phyloP scores from a whole-genome alignment of 2,888 invertebrate species.

The Andrena camellia region DNA sequence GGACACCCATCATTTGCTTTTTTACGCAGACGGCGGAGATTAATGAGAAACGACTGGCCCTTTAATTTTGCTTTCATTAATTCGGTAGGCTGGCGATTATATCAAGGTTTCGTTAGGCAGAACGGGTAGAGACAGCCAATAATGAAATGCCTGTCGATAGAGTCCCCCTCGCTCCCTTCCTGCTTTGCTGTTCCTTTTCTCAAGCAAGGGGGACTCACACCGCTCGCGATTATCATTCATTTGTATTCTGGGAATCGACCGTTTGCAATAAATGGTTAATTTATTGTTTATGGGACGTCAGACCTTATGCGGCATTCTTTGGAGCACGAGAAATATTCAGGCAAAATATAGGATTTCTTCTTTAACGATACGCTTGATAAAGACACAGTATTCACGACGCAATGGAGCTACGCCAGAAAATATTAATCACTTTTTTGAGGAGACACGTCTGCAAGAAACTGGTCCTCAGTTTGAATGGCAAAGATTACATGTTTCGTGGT shows the following conservation, averaged over 20 bases:
- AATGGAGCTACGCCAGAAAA: not conserved
- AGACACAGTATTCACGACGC: constrained; percentile 27
- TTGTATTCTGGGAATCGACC: constrained; percentile 40
- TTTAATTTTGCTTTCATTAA: constrained; percentile 74
- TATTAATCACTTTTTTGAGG: not conserved
- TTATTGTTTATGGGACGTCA: constrained; percentile 43
- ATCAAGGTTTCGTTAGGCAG: constrained; percentile 49
- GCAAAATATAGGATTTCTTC: constrained; percentile 31
- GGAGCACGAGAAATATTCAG: constrained; percentile 11
- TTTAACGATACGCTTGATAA: constrained; percentile 22
- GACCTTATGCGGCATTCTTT: not conserved
- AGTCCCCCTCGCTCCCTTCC: not conserved
- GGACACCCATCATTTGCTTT: constrained; percentile 71
- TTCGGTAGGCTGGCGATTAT: constrained; percentile 70
- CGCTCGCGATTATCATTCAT: constrained; percentile 46
- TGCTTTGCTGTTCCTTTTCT: not conserved
- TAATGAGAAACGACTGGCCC: constrained; percentile 72
- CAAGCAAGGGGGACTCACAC: not conserved
- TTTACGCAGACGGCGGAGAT: constrained; percentile 67
- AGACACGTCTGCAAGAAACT: not conserved
- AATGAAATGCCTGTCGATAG: constrained; percentile 57
- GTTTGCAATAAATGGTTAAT: constrained; percentile 53
- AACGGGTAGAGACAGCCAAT: constrained; percentile 23
- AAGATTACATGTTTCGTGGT: not conserved
- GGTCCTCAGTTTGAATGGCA: not conserved